phyloP scores from a whole-genome alignment of 2,113 vertebrate species.

The Trochalopteron elliotii region DNA sequence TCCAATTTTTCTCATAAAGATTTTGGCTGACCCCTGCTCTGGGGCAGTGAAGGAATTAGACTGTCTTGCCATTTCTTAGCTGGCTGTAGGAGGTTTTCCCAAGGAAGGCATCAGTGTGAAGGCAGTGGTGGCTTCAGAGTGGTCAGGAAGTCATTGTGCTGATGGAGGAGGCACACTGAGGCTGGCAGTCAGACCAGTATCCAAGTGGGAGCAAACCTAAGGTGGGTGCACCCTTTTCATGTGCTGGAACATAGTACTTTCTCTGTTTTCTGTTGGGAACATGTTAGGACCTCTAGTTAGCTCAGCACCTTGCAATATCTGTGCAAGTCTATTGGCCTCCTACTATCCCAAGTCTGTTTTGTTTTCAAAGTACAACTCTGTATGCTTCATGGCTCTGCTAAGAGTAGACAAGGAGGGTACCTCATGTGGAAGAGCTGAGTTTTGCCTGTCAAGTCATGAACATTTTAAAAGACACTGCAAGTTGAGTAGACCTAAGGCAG shows the following conservation, averaged over 20 bases:
- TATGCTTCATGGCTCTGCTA: not conserved
- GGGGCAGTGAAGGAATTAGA: not conserved
- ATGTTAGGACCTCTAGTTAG: not conserved
- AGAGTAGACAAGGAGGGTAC: not conserved
- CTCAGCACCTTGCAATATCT: not conserved
- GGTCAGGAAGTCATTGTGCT: not conserved
- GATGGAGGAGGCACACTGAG: not conserved
- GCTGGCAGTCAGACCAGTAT: not conserved
- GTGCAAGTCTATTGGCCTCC: not conserved
- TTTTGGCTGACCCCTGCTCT: not conserved
- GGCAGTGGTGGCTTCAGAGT: not conserved
- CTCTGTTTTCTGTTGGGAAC: not conserved
- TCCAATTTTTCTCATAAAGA: not conserved
- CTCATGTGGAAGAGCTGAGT: not conserved
- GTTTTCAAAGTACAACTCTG: not conserved
- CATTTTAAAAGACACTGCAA: not conserved
- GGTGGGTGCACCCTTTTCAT: not conserved
- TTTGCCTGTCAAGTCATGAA: not conserved
- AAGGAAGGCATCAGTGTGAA: not conserved
- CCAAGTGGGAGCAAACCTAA: not conserved
- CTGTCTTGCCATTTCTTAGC: not conserved
- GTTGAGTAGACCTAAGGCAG: not conserved
- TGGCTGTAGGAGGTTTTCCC: not conserved
- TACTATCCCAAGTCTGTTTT: slow-evolving; percentile 58
- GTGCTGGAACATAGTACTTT: not conserved